phyloP scores from a whole-genome alignment of 2,888 invertebrate species.

The Gisinianus flammeolus region DNA sequence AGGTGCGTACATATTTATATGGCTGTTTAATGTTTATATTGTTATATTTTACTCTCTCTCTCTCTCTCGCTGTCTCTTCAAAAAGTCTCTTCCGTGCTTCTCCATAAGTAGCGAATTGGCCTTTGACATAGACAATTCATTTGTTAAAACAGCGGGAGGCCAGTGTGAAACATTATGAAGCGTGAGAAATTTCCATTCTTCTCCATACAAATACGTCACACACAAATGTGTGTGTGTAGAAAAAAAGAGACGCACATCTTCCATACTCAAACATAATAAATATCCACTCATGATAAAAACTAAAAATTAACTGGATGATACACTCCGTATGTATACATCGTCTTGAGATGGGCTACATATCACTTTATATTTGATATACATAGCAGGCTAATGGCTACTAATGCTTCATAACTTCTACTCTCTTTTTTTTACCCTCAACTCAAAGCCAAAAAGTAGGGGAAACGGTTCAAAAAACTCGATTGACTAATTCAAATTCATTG shows the following conservation, averaged over 20 bases:
- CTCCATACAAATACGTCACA: slow-evolving; percentile 34
- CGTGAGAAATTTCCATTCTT: slow-evolving; percentile 59
- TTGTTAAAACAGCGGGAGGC: slow-evolving; percentile 57
- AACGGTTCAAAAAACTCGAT: not conserved
- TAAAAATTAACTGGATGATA: not conserved
- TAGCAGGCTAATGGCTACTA: too few relatives aligned
- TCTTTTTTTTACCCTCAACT: not conserved
- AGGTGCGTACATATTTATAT: not conserved
- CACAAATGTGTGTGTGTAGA: slow-evolving; percentile 4
- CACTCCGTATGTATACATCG: not conserved
- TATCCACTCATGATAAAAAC: not conserved
- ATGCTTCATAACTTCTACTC: not conserved
- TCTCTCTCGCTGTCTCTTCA: not conserved
- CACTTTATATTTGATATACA: too few relatives aligned
- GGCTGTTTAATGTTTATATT: not conserved
- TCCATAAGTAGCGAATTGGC: slow-evolving; percentile 59
- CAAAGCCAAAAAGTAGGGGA: not conserved
- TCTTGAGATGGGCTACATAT: not conserved
- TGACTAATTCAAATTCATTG: not conserved
- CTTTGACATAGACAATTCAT: slow-evolving; percentile 59
- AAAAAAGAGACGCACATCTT: not conserved
- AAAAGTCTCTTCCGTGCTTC: slow-evolving; percentile 27
- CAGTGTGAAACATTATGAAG: slow-evolving; percentile 56
- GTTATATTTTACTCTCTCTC: too few relatives aligned
- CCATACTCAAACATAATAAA: not conserved